Evolutionary conservation across 2,113 vertebrate genomes (phyloP).

Genomic region (Pollachius pollachius): DNA sequence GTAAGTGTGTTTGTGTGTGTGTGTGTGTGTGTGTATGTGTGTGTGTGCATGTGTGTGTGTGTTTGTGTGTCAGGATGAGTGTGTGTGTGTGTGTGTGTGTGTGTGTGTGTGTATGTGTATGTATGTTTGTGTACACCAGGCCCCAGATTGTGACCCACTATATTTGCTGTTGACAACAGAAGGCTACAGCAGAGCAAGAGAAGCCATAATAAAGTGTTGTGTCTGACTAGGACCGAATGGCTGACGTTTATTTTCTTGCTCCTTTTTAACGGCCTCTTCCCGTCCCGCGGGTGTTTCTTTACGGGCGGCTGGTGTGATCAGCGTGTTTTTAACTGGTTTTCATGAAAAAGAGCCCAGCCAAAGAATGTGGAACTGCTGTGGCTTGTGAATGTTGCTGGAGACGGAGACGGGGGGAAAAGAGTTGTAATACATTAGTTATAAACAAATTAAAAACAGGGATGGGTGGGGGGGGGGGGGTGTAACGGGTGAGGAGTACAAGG

Average conservation of each 20-base stretch:
- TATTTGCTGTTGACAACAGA: too few relatives aligned
- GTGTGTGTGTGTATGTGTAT: too few relatives aligned
- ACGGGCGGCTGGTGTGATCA: conserved; percentile 70
- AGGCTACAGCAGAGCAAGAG: too few relatives aligned
- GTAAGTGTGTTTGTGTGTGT: too few relatives aligned
- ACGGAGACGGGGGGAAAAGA: conserved; percentile 52
- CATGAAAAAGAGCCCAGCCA: conserved; percentile 70
- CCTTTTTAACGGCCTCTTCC: conserved; percentile 44
- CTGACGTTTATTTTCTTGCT: conserved; percentile 33
- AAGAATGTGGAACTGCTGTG: conserved; percentile 73
- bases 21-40: too few relatives aligned
- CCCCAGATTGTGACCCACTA: too few relatives aligned
- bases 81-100: too few relatives aligned
- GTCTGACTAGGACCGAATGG: conserved; percentile 26
- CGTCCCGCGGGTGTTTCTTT: neutral
- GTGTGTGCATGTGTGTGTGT: too few relatives aligned
- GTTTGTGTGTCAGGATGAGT: too few relatives aligned
- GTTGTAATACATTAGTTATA: conserved; percentile 67
- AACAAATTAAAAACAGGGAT: conserved; percentile 49
- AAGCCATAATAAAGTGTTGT: too few relatives aligned
- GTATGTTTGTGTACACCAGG: too few relatives aligned
- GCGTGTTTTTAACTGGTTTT: conserved; percentile 73
- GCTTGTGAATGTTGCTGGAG: conserved; percentile 67
- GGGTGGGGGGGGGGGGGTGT: neutral
- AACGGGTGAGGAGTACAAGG: conserved; percentile 5